Evolutionary conservation across 2,113 vertebrate species (phyloP), one percentile per base, ranked within the genome.

Genomic region (Petroica traversi): DNA sequence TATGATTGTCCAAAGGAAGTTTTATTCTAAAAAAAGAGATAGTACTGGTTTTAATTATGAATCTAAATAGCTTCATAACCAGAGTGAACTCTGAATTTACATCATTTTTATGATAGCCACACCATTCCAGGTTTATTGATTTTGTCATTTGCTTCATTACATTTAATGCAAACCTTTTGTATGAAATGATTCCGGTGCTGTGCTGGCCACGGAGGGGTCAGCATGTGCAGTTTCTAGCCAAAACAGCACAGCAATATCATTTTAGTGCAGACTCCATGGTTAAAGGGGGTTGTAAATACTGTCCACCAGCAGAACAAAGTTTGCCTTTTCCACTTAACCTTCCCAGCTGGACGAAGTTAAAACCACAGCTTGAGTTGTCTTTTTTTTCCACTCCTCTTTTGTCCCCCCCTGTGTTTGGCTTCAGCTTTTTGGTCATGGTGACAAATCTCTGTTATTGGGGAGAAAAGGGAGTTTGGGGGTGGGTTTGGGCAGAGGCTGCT

Each of bases 31-130:
- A 89, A 92, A 92, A 96, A 97, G 48, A 96, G 97, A 97, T 88
- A 97, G 97, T 81, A 45, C 97, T 97, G 97, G 96, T 98, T 98
- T 98, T 98, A 98, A 98, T 98, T 98, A 98, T 97, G 96, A 96
- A 98, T 98, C 97, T 96, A 97, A 98, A 98, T 98, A 97, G 97
- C 98, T 98, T 97, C 97, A 97, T 98, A 98, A 98, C 98, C 98
- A 96, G 95, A 62, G 79, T 97, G 98, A 98, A 98, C 98, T 96
- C 97, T 93, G 95, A 97, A 96, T 98, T 98, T 98, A 97, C 97
- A 98, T 98, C 98, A 98, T 97, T 98, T 98, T 98, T 98, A 98
- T 98, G 98, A 98, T 97, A 97, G 97, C 94, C 94, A 17, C 95
- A 89, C 97, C 88, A 92, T 98, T 97, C 96, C 94, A 81, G 66